Base-by-base conservation (phyloP, 2,888 invertebrate species). In the Hanleya hanleyi region DNA sequence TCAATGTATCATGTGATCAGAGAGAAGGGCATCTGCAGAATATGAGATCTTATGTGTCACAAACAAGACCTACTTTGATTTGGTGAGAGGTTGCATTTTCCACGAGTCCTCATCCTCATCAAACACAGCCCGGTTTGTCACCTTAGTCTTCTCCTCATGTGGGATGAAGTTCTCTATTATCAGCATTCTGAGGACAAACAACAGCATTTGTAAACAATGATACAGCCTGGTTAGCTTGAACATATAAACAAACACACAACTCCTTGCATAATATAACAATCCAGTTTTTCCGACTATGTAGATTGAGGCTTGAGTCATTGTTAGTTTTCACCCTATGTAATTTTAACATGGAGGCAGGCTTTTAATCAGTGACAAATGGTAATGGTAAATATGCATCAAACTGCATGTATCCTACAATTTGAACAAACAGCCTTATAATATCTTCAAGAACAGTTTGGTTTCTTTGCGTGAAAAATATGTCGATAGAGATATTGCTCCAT, bases 41-140 rank as follows among this genome's bases (percentile, higher is more conserved):
- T n/a, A n/a, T n/a, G n/a, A n/a, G n/a, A n/a, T n/a, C n/a, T n/a
- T n/a, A n/a, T 2, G 47, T 7, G 47, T n/a, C 4, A 7, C 22
- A 47, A 50, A 12, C 12, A 15, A 50, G 32, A 69, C 80, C 74
- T 70, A 89, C 88, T 87, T 88, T 74, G 85, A 84, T 77, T 87
- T 89, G 61, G 88, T 85, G 22, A 90, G 80, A n/a, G 90, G 86
- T 71, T 86, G 83, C 18, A 92, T 74, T 22, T 92, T 91, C 96
- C 96, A 97, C 70, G 93, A 93, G 84, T 96, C 96, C 75, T 94
- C 94, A 82, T 96, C 95, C 79, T 96, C 96, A 87, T 96, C 95
- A 89, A 94, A 96, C 68, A 93, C 92, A 18, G 95, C 94, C 80
- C 95, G 92, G 62, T 94, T 93, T 76, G 95, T 92, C 3, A 96